Conservation (phyloP, 2,888 invertebrate species). For the Eugnorisma glareosa region DNA sequence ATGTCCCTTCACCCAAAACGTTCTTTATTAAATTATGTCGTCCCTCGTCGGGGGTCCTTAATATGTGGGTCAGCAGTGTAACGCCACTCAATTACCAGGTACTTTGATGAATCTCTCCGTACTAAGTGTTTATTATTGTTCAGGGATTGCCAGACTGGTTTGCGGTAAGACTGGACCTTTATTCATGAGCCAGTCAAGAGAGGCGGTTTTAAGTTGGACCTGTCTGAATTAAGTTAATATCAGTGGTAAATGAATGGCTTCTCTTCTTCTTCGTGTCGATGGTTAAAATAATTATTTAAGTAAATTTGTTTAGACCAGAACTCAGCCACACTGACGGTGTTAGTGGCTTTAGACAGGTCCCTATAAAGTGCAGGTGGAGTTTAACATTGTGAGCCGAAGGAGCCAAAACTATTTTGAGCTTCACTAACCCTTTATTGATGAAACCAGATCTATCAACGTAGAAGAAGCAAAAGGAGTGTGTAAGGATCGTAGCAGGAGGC, state of each 20-base stretch:
- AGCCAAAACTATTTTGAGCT: too few species aligned
- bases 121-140: conserved; percentile 17
- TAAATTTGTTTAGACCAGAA: too few species aligned
- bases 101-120: conserved; percentile 11
- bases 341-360: too few species aligned
- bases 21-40: conserved; percentile 19
- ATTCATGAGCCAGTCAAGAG: conserved; percentile 25
- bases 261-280: too few species aligned
- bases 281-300: too few species aligned
- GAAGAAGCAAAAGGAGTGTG: too few species aligned
- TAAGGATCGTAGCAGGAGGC: too few species aligned
- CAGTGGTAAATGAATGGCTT: neutral
- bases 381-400: too few species aligned
- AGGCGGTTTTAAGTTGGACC: neutral
- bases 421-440: too few species aligned
- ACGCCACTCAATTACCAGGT: conserved; percentile 20
- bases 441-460: too few species aligned
- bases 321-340: too few species aligned
- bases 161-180: neutral
- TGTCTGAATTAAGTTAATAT: neutral
- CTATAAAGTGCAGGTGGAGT: too few species aligned
- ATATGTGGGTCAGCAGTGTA: conserved; percentile 19
- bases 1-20: neutral
- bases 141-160: neutral
- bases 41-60: neutral